phyloP scores from a whole-genome alignment of 2,888 invertebrate genomes.

The Heliconius sara region DNA sequence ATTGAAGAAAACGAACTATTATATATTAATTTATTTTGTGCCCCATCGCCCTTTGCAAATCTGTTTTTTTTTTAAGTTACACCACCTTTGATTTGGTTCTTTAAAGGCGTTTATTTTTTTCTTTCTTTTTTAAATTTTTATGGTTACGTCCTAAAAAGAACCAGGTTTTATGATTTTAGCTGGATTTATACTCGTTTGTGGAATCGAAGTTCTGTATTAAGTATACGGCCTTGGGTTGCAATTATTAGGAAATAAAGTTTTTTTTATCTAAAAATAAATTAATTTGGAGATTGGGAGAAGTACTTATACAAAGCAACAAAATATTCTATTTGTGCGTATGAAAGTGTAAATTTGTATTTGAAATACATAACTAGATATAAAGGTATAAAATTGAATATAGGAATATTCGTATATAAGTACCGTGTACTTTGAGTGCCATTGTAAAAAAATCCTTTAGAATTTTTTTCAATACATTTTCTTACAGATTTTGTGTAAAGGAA shows the following conservation, averaged over 20 bases:
- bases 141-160: slow-evolving; percentile 28
- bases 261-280: neutral
- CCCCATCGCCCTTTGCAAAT: slow-evolving; percentile 54
- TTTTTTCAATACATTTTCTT: neutral
- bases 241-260: neutral
- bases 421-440: slow-evolving; percentile 1
- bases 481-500: neutral
- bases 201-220: slow-evolving; percentile 41
- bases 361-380: slow-evolving; percentile 27
- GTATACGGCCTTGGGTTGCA: neutral
- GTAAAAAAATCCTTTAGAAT: neutral
- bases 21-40: slow-evolving; percentile 62
- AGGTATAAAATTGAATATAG: slow-evolving; percentile 25
- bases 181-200: slow-evolving; percentile 30
- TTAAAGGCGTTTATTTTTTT: slow-evolving; percentile 23
- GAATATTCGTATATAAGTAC: slow-evolving; percentile 10
- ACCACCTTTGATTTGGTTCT: slow-evolving; percentile 31
- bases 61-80: slow-evolving; percentile 28
- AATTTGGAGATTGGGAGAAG: slow-evolving; percentile 21
- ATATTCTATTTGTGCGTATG: slow-evolving; percentile 25
- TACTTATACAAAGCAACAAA: slow-evolving; percentile 20
- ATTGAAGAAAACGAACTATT: slow-evolving; percentile 66
- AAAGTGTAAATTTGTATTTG: slow-evolving; percentile 6
- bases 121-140: slow-evolving; percentile 36
- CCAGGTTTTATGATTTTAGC: slow-evolving; percentile 10